These are phyloP conservation scores for Craterocephalus amniculus DNA, from an alignment of 2,797 vertebrate species.

Conservation along the genomic window DNA sequence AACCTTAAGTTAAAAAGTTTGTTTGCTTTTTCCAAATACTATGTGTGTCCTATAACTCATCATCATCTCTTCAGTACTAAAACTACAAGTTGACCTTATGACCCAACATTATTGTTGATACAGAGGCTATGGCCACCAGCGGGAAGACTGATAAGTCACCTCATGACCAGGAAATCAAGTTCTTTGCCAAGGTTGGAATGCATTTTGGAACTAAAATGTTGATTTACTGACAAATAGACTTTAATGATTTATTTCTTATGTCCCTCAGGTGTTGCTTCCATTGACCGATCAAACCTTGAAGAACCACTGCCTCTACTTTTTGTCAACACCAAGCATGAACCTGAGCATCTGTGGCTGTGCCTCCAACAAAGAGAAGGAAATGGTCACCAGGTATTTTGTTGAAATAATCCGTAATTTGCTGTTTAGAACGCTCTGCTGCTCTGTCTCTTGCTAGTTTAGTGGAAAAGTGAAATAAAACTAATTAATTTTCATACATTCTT, in stretches of 20 bases:
- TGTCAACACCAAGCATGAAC: constrained; percentile 94
- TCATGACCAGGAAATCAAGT: constrained; percentile 98
- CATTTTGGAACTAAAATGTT: not conserved
- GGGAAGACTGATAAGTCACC: constrained; percentile 97
- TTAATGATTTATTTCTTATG: constrained; percentile 3
- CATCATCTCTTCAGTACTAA: not conserved
- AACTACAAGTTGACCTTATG: not conserved
- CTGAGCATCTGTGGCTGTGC: constrained; percentile 96
- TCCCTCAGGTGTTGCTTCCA: constrained; percentile 90
- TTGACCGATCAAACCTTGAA: constrained; percentile 96
- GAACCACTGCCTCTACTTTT: constrained; percentile 96
- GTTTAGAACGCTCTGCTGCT: not conserved
- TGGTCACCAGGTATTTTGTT: constrained; percentile 91
- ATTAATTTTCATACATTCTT: not conserved
- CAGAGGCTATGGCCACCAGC: constrained; percentile 97
- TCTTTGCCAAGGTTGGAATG: constrained; percentile 94
- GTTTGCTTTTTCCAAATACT: not conserved
- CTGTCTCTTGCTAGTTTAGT: not conserved
- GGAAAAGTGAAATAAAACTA: not conserved
- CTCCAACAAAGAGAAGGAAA: constrained; percentile 99
- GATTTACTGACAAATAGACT: not conserved
- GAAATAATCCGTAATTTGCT: not conserved
- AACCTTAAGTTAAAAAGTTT: not conserved
- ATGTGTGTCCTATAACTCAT: not conserved
- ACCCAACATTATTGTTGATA: constrained; percentile 48